Percentiles rank a stretch among this genome's conserved stretches.
Evolutionary conservation across 2,888 invertebrate genomes (phyloP).

Genomic region (Penaeus monodon): DNA sequence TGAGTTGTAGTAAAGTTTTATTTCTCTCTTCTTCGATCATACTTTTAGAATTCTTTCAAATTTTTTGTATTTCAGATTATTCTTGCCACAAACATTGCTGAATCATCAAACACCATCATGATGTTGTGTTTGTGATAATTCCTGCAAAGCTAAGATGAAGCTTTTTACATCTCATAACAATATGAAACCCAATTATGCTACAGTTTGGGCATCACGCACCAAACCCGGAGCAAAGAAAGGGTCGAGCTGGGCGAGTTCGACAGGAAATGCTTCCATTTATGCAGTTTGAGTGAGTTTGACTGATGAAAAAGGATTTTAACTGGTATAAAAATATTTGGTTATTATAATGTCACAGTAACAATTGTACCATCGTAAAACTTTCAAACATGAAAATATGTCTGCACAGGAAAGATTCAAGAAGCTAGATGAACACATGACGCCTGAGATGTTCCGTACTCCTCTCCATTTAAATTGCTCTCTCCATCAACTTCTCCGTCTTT

Average conservation of each 20-base stretch:
- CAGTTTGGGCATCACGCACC: conserved; percentile 94
- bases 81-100: conserved; percentile 97
- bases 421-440: conserved; percentile 90
- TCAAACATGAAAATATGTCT: background rate
- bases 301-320: background rate
- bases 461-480: conserved; percentile 93
- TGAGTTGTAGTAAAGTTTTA: no score
- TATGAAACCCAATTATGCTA: conserved; percentile 98
- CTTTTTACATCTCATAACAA: conserved; percentile 98
- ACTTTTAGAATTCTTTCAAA: conserved; percentile 40
- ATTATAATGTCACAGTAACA: no score
- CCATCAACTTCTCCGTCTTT: conserved; percentile 87
- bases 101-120: conserved; percentile 97
- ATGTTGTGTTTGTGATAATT: conserved; percentile 98
- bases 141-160: conserved; percentile 97
- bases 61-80: conserved; percentile 79
- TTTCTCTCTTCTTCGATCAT: background rate
- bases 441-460: conserved; percentile 98
- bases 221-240: conserved; percentile 95
- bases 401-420: conserved; percentile 77
- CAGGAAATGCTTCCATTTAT: conserved; percentile 95
- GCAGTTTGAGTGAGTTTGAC: conserved; percentile 74
- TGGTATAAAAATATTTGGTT: no score
- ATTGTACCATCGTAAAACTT: background rate
- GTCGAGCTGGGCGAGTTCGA: conserved; percentile 94